Evolutionary conservation across 1,140 invertebrate genomes (phyloP).

Genomic region (Microplitis demolitor): DNA sequence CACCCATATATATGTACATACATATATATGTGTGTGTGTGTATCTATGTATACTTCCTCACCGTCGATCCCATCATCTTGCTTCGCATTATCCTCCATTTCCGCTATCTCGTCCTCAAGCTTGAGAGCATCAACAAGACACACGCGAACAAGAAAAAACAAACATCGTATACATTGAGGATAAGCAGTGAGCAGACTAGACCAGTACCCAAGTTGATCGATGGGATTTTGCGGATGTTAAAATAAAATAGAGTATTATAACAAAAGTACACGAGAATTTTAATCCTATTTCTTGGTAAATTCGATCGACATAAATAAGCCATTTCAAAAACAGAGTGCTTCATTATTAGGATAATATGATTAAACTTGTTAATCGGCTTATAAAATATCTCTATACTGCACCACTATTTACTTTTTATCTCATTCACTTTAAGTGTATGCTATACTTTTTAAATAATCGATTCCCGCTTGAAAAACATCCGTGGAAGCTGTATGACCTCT

Average conservation of each 20-base stretch:
- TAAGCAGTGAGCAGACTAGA: not conserved
- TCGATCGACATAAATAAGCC: not conserved
- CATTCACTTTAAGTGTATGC: not conserved
- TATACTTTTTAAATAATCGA: too few species aligned
- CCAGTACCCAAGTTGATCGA: not conserved
- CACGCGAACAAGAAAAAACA: not conserved
- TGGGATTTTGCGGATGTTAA: not conserved
- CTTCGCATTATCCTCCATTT: constrained; percentile 9
- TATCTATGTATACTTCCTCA: not conserved
- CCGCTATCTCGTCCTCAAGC: constrained; percentile 6
- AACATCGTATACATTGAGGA: not conserved
- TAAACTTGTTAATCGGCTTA: constrained; percentile 1
- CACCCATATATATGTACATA: too few species aligned
- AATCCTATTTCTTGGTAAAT: not conserved
- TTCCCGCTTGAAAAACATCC: too few species aligned
- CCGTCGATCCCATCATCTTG: constrained; percentile 7
- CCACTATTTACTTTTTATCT: not conserved
- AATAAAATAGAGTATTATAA: not conserved
- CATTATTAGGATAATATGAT: not conserved
- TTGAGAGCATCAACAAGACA: not conserved
- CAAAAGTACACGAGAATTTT: not conserved
- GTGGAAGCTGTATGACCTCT: too few species aligned
- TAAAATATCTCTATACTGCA: not conserved
- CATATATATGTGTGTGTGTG: not conserved
- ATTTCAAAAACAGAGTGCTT: not conserved